phyloP scores from a whole-genome alignment of 1,140 invertebrate species.

The Drosophila murphyi region DNA sequence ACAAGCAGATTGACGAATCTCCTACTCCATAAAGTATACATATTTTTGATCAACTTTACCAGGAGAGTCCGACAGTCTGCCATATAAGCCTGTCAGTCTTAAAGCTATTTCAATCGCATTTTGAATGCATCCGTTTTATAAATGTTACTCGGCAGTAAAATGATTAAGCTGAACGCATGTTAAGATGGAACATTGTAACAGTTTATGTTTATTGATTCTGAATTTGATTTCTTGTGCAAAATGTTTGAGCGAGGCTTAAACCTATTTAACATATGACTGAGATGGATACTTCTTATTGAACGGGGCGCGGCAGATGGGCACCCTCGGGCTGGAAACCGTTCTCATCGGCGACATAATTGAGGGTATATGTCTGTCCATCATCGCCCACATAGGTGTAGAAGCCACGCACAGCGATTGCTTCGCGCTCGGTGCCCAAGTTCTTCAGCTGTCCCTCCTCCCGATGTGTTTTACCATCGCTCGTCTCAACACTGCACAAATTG shows the following conservation, averaged over 20 bases:
- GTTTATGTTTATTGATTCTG: constrained; percentile 27
- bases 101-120: too few species aligned
- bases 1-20: too few species aligned
- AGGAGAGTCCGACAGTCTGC: too few species aligned
- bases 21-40: too few species aligned
- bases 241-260: constrained; percentile 49
- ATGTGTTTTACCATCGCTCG: constrained; percentile 88
- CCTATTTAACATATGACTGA: constrained; percentile 64
- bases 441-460: constrained; percentile 88
- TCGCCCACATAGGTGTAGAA: constrained; percentile 87
- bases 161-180: background rate
- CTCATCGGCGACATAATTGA: constrained; percentile 91
- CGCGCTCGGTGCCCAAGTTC: constrained; percentile 84
- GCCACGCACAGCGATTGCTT: constrained; percentile 86
- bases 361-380: constrained; percentile 88
- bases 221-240: constrained; percentile 15
- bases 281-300: constrained; percentile 41
- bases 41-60: too few species aligned
- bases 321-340: constrained; percentile 90
- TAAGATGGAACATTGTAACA: constrained; percentile 1
- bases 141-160: background rate
- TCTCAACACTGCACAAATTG: constrained; percentile 86
- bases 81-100: too few species aligned
- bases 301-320: constrained; percentile 85
- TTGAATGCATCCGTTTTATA: too few species aligned